Conservation (phyloP, 2,797 vertebrate species). For the Natrix natrix region DNA sequence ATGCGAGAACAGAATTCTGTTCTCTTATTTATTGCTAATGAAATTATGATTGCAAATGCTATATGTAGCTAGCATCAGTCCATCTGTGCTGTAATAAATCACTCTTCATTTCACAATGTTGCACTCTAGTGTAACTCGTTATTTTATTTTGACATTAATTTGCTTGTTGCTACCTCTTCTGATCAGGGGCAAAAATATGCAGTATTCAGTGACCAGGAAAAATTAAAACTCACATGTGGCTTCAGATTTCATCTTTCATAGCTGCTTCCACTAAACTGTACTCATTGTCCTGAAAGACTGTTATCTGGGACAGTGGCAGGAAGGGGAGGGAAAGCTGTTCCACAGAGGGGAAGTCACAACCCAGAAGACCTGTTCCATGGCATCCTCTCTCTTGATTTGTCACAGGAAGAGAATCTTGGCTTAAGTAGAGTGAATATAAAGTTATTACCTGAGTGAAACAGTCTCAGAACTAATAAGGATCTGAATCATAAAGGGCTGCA, state of each 20-base stretch:
- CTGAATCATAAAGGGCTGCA: neutral
- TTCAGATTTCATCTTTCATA: neutral
- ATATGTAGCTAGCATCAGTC: slow-evolving; percentile 2
- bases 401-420: neutral
- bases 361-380: neutral
- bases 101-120: slow-evolving; percentile 30
- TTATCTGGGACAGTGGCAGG: neutral
- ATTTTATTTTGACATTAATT: slow-evolving; percentile 20
- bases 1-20: slow-evolving; percentile 13
- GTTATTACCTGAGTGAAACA: neutral
- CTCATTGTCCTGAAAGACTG: neutral
- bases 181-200: neutral
- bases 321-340: neutral
- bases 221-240: neutral
- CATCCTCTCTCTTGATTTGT: neutral
- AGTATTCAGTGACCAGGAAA: neutral
- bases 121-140: slow-evolving; percentile 13
- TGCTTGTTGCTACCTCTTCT: neutral
- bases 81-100: slow-evolving; percentile 5
- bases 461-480: neutral
- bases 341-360: neutral
- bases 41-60: slow-evolving; percentile 11
- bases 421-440: neutral
- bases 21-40: slow-evolving; percentile 7
- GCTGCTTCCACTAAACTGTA: neutral